Conservation (phyloP, 2,888 invertebrate species). For the Sycophila texana region DNA sequence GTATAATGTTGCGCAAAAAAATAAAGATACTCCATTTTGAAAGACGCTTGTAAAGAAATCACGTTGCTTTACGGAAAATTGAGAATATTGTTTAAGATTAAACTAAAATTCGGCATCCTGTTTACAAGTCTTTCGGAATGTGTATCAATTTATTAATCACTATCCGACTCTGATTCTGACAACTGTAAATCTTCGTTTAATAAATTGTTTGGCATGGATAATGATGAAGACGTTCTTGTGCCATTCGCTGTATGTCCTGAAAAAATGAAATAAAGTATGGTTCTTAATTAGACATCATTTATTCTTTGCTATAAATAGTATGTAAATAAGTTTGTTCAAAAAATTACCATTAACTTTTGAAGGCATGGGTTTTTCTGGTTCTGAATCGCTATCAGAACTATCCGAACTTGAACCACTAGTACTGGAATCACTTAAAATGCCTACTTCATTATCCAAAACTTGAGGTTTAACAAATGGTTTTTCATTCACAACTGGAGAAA, state of each 20-base stretch:
- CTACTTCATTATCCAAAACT: constrained; percentile 60
- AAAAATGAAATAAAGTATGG: constrained; percentile 54
- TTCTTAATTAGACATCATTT: neutral
- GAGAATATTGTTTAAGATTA: constrained; percentile 51
- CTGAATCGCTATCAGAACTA: constrained; percentile 77
- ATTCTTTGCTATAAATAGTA: neutral
- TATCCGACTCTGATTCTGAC: constrained; percentile 90
- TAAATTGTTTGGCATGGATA: constrained; percentile 80
- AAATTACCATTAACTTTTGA: constrained; percentile 66
- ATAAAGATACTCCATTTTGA: constrained; percentile 55
- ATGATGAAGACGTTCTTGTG: constrained; percentile 67
- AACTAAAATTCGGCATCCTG: constrained; percentile 53
- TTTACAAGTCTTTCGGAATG: constrained; percentile 58
- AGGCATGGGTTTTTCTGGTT: constrained; percentile 69
- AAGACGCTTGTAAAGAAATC: constrained; percentile 56
- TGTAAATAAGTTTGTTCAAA: neutral
- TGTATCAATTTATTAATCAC: constrained; percentile 78
- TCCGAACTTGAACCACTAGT: constrained; percentile 73
- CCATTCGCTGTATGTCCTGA: constrained; percentile 71
- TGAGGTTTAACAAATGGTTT: constrained; percentile 49
- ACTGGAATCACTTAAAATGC: constrained; percentile 70
- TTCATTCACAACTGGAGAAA: constrained; percentile 54
- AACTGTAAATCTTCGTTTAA: constrained; percentile 90
- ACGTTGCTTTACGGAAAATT: constrained; percentile 50
- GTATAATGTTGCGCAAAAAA: constrained; percentile 44